Base-by-base conservation (phyloP, 2,888 invertebrate genomes). In the Athalia circularis region DNA sequence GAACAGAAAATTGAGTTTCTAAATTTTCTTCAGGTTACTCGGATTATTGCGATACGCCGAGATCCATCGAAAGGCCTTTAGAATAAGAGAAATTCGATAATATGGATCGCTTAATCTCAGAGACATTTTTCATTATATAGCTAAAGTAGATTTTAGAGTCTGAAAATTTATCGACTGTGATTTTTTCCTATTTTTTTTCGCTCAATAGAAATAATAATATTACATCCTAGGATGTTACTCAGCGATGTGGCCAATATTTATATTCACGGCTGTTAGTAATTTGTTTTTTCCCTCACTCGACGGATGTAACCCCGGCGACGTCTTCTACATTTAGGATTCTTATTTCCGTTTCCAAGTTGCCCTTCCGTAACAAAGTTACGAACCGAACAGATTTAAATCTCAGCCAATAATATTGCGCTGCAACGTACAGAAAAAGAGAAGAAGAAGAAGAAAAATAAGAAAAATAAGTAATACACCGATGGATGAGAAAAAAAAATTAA, bases 201-300 rank as follows among this genome's bases (percentile, higher is more conserved):
- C 29, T 29, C 29, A 29, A 29, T 70, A 72, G 76, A 77, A 78
- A 68, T 68, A 64, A 77, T 75, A 76, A 52, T 78, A 68, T 78
- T 74, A 67, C 77, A 80, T 80, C 65, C 52, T 68, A 13, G 54
- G 67, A 13, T 76, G 76, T 76, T 52, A 62, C 48, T 29, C 29
- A n/a, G 29, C 29, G 52, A 75, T 3, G n/a, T 80, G 81, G 81
- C 84, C 85, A 85, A 86, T 85, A 84, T 85, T 86, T 86, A 84
- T 83, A 29, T 29, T 29, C 29, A 29, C 79, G 83, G 79, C 81
- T 80, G 78, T 79, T 82, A 82, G 83, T 84, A 87, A 85, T 86
- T 86, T 85, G 85, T 83, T 85, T 86, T 86, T 85, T 29, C 29
- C 83, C 82, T 2, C 80, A 80, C 81, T 82, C 80, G 81, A 81